Base-by-base conservation (phyloP, 92 coral and sea anemone species). In the Phenganax marumi region DNA sequence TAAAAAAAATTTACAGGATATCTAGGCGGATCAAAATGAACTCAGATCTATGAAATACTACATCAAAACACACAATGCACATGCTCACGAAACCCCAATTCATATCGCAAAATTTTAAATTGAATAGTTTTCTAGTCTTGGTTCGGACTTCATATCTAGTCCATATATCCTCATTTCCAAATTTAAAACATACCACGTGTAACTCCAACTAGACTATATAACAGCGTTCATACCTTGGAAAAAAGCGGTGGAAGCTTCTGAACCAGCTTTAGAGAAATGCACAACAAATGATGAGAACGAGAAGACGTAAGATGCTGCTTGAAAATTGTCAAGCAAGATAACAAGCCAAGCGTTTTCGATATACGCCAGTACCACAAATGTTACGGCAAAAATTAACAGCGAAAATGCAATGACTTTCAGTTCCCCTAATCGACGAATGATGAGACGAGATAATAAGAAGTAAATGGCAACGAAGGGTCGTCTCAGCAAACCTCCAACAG, bases 301-400 rank as follows among this genome's bases (percentile, higher is more conserved):
- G 7, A 74, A 24, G 62, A 50, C 62, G 26, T 50, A 74, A 8
- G 62, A 52, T 52, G 62, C 79, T 17, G 79, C 58, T 56, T 74
- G 79, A 25, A 74, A 74, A 52, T 51, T 74, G 33, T 74, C 62
- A 52, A 25, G 21, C 60, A 74, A 11, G 8, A 74, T 50, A 25
- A 74, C 79, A 74, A 74, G 79, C 79, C 79, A 74, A 25, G 79
- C 49, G 52, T 51, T 53, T 24, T 74, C 63, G 62, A 74, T 74
- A 16, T 51, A 52, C 26, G 79, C 60, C 47, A 74, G 61, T 17
- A 39, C 62, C 3, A 52, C 10, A 25, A 50, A 52, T 0, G 79
- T 51, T 2, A 12, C n/a, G 0, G 79, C 79, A 50, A 74, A 50
- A 46, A 74, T 50, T 0, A 74, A 14, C n/a, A 74, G 26, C 19